Percentiles rank a stretch among this genome's conserved stretches.
These are phyloP conservation scores for Botia almorhae DNA, from an alignment of 2,797 vertebrate genomes.

Conservation along the genomic window DNA sequence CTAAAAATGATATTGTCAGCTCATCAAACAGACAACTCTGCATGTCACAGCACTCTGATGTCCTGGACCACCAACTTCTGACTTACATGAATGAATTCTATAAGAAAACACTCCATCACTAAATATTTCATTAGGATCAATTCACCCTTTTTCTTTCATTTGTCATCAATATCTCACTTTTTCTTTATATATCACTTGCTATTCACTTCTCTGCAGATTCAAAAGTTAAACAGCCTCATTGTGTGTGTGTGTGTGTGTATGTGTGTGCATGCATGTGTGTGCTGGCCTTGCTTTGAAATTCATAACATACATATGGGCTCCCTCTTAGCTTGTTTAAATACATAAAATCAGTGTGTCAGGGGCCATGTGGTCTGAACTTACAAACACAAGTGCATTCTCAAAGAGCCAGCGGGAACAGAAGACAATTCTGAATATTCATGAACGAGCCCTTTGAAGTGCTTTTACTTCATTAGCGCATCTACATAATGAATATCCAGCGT, in stretches of 20 bases:
- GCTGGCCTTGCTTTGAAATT: slow-evolving; percentile 49
- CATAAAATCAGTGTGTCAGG: slow-evolving; percentile 51
- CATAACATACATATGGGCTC: slow-evolving; percentile 47
- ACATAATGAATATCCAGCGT: slow-evolving; percentile 64
- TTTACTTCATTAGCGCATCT: slow-evolving; percentile 75
- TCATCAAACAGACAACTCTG: no score
- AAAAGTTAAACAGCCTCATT: background rate
- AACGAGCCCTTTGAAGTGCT: slow-evolving; percentile 75
- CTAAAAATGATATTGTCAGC: no score
- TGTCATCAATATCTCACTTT: background rate
- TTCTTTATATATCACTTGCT: background rate
- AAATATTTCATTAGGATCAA: background rate
- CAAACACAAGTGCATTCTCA: slow-evolving; percentile 57
- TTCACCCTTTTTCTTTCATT: background rate
- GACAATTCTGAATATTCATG: slow-evolving; percentile 75
- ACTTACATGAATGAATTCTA: background rate
- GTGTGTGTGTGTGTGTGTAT: slow-evolving; percentile 34
- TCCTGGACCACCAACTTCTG: background rate
- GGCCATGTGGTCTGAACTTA: slow-evolving; percentile 72
- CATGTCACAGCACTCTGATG: no score
- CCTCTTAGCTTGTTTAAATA: slow-evolving; percentile 44
- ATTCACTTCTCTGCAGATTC: background rate
- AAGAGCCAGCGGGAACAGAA: slow-evolving; percentile 49
- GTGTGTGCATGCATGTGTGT: background rate
- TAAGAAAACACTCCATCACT: background rate